Percentiles rank a stretch among this genome's conserved stretches.
phyloP scores from a whole-genome alignment of 2,113 vertebrate species.

The Catharus minimus region DNA sequence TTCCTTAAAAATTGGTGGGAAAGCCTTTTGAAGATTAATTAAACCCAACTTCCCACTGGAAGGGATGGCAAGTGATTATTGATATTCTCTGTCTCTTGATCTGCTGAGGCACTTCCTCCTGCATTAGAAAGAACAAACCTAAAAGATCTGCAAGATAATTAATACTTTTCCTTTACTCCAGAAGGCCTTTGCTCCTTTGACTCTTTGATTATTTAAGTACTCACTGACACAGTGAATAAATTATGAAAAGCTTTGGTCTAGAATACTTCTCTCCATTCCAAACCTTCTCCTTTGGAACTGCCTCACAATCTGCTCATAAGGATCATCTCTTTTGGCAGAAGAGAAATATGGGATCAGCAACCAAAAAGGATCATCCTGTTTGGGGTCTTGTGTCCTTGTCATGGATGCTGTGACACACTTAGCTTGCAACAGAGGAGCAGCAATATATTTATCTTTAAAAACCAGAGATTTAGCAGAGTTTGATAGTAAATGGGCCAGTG shows the following conservation, averaged over 20 bases:
- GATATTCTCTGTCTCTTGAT: not conserved
- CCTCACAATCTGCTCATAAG: not conserved
- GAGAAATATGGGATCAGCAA: not conserved
- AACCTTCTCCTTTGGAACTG: not conserved
- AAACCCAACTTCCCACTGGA: not conserved
- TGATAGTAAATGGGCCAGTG: rapidly evolving
- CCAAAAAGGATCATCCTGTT: not conserved
- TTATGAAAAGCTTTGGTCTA: not conserved
- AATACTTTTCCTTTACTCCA: not conserved
- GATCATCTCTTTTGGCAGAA: not conserved
- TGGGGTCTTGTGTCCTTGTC: not conserved
- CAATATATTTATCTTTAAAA: not conserved
- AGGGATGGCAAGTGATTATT: not conserved
- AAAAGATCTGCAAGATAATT: not conserved
- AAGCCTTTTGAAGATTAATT: not conserved
- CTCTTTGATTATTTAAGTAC: not conserved
- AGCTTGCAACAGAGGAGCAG: not conserved
- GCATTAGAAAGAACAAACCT: not conserved
- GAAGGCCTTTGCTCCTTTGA: not conserved
- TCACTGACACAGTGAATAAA: not conserved
- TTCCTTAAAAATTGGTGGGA: not conserved
- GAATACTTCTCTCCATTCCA: not conserved
- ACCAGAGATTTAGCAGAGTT: not conserved
- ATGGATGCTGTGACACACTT: not conserved
- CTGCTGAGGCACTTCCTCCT: not conserved